A percentile compares a stretch with the other conserved stretches of the same genome.
Conservation (phyloP, 2,113 vertebrate species). For the Prunella fulvescens region DNA sequence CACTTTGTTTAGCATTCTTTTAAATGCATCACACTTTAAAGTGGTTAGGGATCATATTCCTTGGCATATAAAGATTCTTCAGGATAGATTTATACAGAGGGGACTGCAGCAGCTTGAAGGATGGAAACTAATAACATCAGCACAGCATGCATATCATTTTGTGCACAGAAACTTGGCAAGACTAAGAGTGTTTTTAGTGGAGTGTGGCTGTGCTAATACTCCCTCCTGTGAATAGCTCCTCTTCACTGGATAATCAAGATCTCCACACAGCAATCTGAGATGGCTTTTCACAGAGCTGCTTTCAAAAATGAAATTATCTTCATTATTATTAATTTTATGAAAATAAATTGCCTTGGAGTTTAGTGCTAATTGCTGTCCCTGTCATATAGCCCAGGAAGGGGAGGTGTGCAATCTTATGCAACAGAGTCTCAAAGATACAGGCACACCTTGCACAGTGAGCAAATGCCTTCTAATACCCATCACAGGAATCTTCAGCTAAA, state of each 20-base stretch:
- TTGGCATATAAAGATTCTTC: not conserved
- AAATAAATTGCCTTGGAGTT: conserved; percentile 43
- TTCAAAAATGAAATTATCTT: conserved; percentile 55
- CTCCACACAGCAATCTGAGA: conserved; percentile 22
- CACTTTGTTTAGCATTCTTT: conserved; percentile 16
- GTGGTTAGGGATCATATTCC: conserved; percentile 5
- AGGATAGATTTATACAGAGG: conserved; percentile 32
- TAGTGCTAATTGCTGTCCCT: conserved; percentile 32
- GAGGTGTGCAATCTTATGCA: not conserved
- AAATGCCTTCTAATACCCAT: not conserved
- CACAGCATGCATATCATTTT: conserved; percentile 44
- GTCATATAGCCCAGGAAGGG: not conserved
- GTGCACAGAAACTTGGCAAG: conserved; percentile 59
- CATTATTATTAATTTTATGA: conserved; percentile 61
- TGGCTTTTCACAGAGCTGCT: conserved; percentile 33
- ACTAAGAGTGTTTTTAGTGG: conserved; percentile 44
- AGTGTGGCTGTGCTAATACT: conserved; percentile 47
- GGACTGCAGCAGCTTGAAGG: conserved; percentile 42
- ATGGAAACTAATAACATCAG: conserved; percentile 60
- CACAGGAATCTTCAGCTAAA: not conserved
- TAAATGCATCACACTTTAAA: conserved; percentile 42
- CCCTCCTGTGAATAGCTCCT: conserved; percentile 42
- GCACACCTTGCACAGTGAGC: not conserved
- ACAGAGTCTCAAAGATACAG: not conserved
- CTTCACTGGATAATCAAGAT: conserved; percentile 37